Evolutionary conservation across 2,113 vertebrate species (phyloP), one percentile per base, ranked within the genome.

Genomic region (Phycodurus eques): DNA sequence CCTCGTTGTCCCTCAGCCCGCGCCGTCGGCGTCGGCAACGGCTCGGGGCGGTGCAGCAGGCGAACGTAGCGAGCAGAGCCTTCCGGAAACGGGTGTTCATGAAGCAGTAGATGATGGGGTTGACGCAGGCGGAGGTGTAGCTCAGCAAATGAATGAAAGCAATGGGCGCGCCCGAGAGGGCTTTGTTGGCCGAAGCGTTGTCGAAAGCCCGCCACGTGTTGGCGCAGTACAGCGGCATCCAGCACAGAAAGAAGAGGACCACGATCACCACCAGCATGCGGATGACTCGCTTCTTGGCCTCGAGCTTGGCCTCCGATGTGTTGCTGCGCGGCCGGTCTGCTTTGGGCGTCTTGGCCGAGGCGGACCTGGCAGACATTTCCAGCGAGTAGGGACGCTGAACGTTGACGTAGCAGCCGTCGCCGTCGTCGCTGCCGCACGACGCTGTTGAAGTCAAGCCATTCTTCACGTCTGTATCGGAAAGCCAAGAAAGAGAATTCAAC

Each of bases 61-160:
- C 86, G 5, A 95, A 97, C 0, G 96, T 95, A 76, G 92, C 70
- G 1, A 93, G 76, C 13, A 95, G 93, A 20, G 96, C 95, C 63
- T 94, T 93, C 67, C 97, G 95, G 87, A 99, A 99, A 19, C 96
- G 95, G 2, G 93, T 96, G 92, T 99, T 98, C 96, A 98, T 98
- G 92, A 99, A 98, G 91, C 97, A 98, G 93, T 99, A 99, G 88
- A 98, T 94, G 35, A 99, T 88, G 0, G 97, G 97, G 88, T 98
- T 99, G 89, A 96, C 88, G 0, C 96, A 97, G 70, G 96, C 93
- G 0, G 97, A 98, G 14, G 89, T 93, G 80, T 98, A 99, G 71
- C 92, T 94, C 71, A 99, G 84, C 76, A 99, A 83, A 78, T 98
- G 96, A 86, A 99, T 98, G 80, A 97, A 98, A 70, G 96, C 97